Conservation (phyloP, 2,888 invertebrate species). For the Hypomecis atomaria region DNA sequence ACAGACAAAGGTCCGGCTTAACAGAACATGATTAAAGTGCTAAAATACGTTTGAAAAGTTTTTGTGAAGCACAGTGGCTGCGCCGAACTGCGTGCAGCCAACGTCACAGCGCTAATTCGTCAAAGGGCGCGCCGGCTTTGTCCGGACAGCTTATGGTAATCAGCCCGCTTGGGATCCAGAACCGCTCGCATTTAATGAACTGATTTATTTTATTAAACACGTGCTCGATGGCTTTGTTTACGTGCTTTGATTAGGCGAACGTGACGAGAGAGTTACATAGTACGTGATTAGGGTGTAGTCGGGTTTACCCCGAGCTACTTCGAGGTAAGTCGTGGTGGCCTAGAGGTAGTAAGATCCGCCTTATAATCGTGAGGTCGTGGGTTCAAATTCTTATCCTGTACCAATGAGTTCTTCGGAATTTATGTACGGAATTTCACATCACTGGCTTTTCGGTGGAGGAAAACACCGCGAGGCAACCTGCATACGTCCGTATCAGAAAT, state of each 20-base stretch:
- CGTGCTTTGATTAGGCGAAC: conserved; percentile 26
- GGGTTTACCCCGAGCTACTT: background rate
- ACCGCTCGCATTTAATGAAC: conserved; percentile 40
- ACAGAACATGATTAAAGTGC: background rate
- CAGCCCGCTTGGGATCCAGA: conserved; percentile 58
- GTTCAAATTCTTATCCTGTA: too few species aligned
- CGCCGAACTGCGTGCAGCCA: conserved; percentile 43
- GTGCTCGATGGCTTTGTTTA: conserved; percentile 38
- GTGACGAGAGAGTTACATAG: conserved; percentile 19
- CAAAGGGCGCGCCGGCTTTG: conserved; percentile 78
- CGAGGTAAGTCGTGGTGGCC: too few species aligned
- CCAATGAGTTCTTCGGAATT: too few species aligned
- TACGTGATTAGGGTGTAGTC: conserved; percentile 6
- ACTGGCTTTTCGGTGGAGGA: too few species aligned
- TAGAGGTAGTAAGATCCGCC: too few species aligned
- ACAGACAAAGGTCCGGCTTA: background rate
- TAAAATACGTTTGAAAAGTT: conserved; percentile 17
- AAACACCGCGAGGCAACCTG: too few species aligned
- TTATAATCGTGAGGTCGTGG: too few species aligned
- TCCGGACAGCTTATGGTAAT: conserved; percentile 79
- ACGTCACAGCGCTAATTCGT: conserved; percentile 77
- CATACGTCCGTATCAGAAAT: too few species aligned
- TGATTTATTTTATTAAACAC: conserved; percentile 42
- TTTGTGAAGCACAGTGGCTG: conserved; percentile 15
- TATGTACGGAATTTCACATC: too few species aligned